Evolutionary conservation across 2,888 invertebrate genomes (phyloP).

Genomic region (Agonopterix subpropinquella): DNA sequence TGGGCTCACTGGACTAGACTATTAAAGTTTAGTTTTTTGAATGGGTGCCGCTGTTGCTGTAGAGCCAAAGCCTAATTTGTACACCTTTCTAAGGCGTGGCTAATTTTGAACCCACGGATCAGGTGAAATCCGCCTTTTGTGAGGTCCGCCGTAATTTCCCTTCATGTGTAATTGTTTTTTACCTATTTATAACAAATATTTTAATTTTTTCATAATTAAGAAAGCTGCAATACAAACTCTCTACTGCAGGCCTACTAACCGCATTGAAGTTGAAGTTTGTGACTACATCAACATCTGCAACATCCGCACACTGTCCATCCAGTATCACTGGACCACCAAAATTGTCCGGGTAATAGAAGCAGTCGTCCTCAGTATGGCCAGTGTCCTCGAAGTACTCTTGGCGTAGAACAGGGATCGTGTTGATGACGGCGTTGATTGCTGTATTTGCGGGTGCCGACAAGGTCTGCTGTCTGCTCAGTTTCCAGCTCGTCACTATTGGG

Average conservation of each 20-base stretch:
- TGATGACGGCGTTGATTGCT: conserved; percentile 30
- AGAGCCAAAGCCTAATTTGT: too few species aligned
- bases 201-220: neutral
- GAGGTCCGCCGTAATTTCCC: too few species aligned
- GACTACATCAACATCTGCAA: conserved; percentile 25
- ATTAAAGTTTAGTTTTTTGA: too few species aligned
- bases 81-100: too few species aligned
- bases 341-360: conserved; percentile 60
- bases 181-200: too few species aligned
- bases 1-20: too few species aligned
- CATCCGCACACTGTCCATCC: conserved; percentile 40
- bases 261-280: conserved; percentile 27
- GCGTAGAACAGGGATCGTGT: conserved; percentile 36
- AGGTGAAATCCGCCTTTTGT: too few species aligned
- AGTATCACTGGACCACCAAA: conserved; percentile 49
- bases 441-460: conserved; percentile 20
- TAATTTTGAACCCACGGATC: too few species aligned
- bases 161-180: too few species aligned
- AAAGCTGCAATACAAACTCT: too few species aligned
- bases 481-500: conserved; percentile 41
- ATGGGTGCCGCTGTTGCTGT: too few species aligned
- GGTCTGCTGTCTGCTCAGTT: conserved; percentile 42
- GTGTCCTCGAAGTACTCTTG: conserved; percentile 38
- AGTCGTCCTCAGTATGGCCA: conserved; percentile 38
- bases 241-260: conserved; percentile 33